Base-by-base conservation (phyloP, 2,113 vertebrate genomes). In the Pelmatolapia mariae region DNA sequence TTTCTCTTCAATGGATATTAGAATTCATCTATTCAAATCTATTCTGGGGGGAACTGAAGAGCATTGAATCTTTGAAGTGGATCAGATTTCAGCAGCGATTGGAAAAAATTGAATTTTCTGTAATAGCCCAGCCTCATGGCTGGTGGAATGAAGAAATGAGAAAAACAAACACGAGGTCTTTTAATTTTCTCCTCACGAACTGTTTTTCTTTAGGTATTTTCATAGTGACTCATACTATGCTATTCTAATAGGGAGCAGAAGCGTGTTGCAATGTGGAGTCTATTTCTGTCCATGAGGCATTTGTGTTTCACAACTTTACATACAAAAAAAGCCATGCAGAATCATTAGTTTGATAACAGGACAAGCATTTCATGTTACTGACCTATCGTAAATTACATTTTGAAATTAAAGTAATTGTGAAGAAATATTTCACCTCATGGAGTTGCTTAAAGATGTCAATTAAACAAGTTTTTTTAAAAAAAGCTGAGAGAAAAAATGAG, bases 11-110 rank as follows among this genome's bases (percentile, higher is more conserved):
- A 81, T 88, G 79, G 83, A 85, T 87, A 93, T 95, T 95, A 95
- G 66, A 88, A 95, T 96, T 96, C 90, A 96, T 95, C 91, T 92
- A 95, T 95, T 95, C 90, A 95, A 93, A 96, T 95, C 88, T 95
- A 92, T 94, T 95, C 94, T 43, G 26, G 57, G 81, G 76, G 93
- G 24, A 63, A 86, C 79, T 40, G 86, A 78, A 86, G 91, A 89
- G 86, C 88, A 89, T 68, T 82, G 89, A 89, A 87, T 94, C 91
- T 92, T 89, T 96, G 87, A 90, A 92, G 90, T 94, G 91, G 85
- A 95, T 96, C 90, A 92, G 76, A 93, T 94, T 93, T 95, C 83
- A 90, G 45, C 81, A 59, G 87, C 68, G 5, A 84, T 82, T 78
- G 73, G 59, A 83, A 84, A 91, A 86, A 89, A 87, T 94, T 38